phyloP scores from a whole-genome alignment of 2,888 invertebrate genomes.

The Anthrax anthrax region DNA sequence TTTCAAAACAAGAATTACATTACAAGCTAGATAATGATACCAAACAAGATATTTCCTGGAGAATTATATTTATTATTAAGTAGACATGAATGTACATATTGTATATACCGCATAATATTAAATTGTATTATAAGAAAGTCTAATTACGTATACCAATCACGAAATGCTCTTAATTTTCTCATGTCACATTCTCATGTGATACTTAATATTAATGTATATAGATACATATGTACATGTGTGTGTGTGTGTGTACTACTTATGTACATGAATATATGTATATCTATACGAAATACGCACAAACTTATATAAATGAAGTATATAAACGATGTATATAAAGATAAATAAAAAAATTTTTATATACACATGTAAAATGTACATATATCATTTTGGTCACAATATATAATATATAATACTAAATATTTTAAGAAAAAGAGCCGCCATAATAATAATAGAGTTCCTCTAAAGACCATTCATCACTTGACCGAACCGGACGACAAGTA shows the following conservation, averaged over 20 bases:
- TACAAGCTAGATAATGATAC: too few relatives aligned
- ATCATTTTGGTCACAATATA: not conserved
- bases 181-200: slow-evolving; percentile 3
- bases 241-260: too few relatives aligned
- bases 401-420: not conserved
- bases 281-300: too few relatives aligned
- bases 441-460: slow-evolving; percentile 5
- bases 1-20: too few relatives aligned
- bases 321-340: too few relatives aligned
- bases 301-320: too few relatives aligned
- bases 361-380: not conserved
- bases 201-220: not conserved
- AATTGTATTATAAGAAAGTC: not conserved
- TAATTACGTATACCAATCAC: slow-evolving; percentile 7
- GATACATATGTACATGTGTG: not conserved
- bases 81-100: too few relatives aligned
- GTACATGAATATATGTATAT: too few relatives aligned
- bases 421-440: slow-evolving; percentile 3
- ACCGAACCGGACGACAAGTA: slow-evolving; percentile 7
- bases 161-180: slow-evolving; percentile 5
- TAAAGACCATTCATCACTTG: slow-evolving; percentile 6
- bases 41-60: not conserved
- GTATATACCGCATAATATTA: too few relatives aligned
- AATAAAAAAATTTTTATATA: too few relatives aligned
- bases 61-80: not conserved